Conservation (phyloP, 2,797 vertebrate species). For the Sebastiscus tertius region DNA sequence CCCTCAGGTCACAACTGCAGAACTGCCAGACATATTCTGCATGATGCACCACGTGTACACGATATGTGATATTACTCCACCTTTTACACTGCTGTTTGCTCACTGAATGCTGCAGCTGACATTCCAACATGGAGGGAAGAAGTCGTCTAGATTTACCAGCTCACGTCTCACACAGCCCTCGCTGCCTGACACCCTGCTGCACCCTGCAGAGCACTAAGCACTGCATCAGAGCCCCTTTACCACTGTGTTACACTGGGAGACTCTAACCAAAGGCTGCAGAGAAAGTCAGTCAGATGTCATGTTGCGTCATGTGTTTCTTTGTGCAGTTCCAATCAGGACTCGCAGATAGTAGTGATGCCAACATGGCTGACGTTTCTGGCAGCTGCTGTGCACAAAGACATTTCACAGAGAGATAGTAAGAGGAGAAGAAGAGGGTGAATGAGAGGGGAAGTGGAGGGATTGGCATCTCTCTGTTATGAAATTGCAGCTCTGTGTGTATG, state of each 20-base stretch:
- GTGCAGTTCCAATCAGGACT: constrained; percentile 7
- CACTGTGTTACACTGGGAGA: not conserved
- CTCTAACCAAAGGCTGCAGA: constrained; percentile 1
- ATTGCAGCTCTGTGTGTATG: constrained; percentile 8
- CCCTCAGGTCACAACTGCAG: not conserved
- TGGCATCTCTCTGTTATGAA: constrained; percentile 36
- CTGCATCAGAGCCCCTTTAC: not conserved
- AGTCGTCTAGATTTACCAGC: constrained; percentile 34
- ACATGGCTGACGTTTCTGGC: not conserved
- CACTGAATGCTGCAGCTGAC: constrained; percentile 7
- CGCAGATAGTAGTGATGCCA: not conserved
- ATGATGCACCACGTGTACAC: not conserved
- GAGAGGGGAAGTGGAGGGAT: constrained; percentile 4
- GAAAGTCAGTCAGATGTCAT: constrained; percentile 22
- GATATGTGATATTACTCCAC: constrained; percentile 57
- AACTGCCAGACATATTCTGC: not conserved
- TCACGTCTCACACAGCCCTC: not conserved
- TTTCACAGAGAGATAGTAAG: not conserved
- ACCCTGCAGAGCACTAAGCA: not conserved
- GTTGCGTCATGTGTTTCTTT: not conserved
- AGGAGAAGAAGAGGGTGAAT: not conserved
- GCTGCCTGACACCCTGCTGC: not conserved
- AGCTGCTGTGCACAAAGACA: not conserved
- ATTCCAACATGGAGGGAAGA: constrained; percentile 65
- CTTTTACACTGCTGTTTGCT: constrained; percentile 42